These are phyloP conservation scores for Maccullochella peelii DNA, from an alignment of 2,113 vertebrate genomes.

Conservation along the genomic window DNA sequence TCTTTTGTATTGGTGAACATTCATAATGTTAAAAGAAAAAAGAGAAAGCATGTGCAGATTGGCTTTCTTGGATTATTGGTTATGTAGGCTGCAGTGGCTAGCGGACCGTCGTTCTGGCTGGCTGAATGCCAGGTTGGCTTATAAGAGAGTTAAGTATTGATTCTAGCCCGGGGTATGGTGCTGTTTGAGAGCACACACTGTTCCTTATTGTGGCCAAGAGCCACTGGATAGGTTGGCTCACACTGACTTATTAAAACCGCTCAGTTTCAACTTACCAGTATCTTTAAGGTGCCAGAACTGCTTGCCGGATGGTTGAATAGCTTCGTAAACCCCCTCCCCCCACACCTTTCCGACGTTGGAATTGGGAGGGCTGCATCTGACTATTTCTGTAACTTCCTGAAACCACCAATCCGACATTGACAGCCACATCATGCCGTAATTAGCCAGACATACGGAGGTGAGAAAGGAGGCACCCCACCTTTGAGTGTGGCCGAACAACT, in stretches of 20 bases:
- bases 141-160: slow-evolving; percentile 29
- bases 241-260: neutral
- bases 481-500: neutral
- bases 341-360: neutral
- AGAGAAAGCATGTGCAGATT: neutral
- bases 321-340: neutral
- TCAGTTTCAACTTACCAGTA: neutral
- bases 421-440: too few relatives aligned
- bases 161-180: neutral
- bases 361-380: neutral
- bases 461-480: neutral
- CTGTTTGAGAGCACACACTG: slow-evolving; percentile 2
- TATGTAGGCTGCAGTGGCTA: neutral
- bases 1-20: slow-evolving; percentile 46
- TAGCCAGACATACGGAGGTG: too few relatives aligned
- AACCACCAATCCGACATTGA: too few relatives aligned
- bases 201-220: neutral
- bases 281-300: neutral
- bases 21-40: slow-evolving; percentile 35
- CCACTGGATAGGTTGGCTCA: neutral
- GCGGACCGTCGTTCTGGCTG: neutral
- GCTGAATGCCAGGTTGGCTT: neutral
- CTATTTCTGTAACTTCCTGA: too few relatives aligned
- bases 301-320: neutral
- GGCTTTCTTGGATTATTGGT: neutral